Evolutionary conservation across 2,888 invertebrate species (phyloP).

Genomic region (Trisateles emortualis): DNA sequence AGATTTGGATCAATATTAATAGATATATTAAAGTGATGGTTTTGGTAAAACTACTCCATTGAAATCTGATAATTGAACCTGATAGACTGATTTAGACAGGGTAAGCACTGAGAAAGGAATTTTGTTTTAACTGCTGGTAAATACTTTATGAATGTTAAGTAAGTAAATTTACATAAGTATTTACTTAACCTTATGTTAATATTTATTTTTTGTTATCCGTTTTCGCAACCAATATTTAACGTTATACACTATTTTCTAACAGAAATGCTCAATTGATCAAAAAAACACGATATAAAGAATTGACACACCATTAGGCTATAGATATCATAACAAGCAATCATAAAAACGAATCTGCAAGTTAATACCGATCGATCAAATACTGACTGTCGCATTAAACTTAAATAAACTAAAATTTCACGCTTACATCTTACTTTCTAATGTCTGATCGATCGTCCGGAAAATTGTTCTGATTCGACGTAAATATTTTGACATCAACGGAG

Average conservation of each 20-base stretch:
- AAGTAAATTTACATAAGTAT: no score
- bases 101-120: no score
- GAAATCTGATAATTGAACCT: no score
- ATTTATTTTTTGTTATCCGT: no score
- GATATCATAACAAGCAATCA: conserved; percentile 33
- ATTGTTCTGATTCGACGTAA: conserved; percentile 77
- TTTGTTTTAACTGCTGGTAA: no score
- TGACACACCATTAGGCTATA: conserved; percentile 22
- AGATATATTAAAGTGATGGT: no score
- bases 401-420: conserved; percentile 80
- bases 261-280: conserved; percentile 6
- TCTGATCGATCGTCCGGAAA: conserved; percentile 82
- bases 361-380: conserved; percentile 42
- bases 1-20: neutral
- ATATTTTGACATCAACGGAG: conserved; percentile 80
- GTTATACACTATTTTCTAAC: no score
- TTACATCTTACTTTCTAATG: conserved; percentile 67
- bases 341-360: conserved; percentile 43
- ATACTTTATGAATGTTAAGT: no score
- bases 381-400: conserved; percentile 63
- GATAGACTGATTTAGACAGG: no score
- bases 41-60: no score
- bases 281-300: conserved; percentile 18
- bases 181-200: no score
- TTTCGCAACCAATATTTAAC: no score